phyloP scores from a whole-genome alignment of 2,888 invertebrate genomes.

The Athetis lepigone region DNA sequence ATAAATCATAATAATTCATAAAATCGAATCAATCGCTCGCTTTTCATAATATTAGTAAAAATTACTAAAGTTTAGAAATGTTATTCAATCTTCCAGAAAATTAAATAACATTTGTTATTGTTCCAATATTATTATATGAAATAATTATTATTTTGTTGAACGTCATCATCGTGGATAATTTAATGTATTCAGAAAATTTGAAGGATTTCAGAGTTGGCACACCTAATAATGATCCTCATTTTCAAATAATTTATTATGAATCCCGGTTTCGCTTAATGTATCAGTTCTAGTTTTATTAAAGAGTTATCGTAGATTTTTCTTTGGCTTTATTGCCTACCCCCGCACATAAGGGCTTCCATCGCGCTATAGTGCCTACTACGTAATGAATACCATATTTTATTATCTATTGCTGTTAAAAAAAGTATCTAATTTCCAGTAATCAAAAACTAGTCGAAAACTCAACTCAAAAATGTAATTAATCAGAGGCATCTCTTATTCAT shows the following conservation, averaged over 20 bases:
- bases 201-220: neutral
- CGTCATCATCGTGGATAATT: neutral
- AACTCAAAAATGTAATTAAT: neutral
- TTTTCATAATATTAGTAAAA: too few species aligned
- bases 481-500: too few species aligned
- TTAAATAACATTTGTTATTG: neutral
- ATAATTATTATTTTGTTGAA: too few species aligned
- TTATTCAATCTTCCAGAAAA: too few species aligned
- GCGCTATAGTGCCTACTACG: neutral
- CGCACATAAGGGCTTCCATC: conserved; percentile 8
- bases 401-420: neutral
- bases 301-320: neutral
- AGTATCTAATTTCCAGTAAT: neutral
- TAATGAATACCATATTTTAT: neutral
- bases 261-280: neutral
- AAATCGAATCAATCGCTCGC: too few species aligned
- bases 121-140: too few species aligned
- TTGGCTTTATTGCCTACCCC: neutral
- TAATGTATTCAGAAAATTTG: neutral
- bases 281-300: neutral
- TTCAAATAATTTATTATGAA: conserved; percentile 4
- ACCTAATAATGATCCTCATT: too few species aligned
- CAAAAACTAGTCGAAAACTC: neutral
- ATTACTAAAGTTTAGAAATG: too few species aligned
- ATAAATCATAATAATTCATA: too few species aligned